Conservation (phyloP, 2,888 invertebrate species). For the Muscina levida region DNA sequence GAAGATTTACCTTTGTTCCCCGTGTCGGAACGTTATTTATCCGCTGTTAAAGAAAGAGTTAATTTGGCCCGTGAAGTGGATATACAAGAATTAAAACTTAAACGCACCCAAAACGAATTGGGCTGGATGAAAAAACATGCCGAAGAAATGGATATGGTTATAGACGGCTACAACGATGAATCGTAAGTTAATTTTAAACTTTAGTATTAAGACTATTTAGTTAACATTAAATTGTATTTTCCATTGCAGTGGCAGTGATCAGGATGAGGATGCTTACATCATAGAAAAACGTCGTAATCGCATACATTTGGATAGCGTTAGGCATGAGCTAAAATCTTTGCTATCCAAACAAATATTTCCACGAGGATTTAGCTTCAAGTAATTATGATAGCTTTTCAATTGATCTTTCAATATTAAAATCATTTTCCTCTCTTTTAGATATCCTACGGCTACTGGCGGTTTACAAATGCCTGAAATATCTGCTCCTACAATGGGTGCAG, state of each 20-base stretch:
- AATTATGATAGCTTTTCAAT: constrained; percentile 69
- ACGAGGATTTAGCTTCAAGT: constrained; percentile 84
- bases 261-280: constrained; percentile 77
- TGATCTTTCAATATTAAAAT: background rate
- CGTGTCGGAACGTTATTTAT: constrained; percentile 83
- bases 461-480: constrained; percentile 70
- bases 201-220: constrained; percentile 38
- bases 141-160: constrained; percentile 93
- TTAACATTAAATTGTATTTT: background rate
- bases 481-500: constrained; percentile 57
- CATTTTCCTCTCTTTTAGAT: constrained; percentile 72
- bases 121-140: constrained; percentile 94
- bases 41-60: constrained; percentile 87
- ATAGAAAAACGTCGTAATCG: constrained; percentile 77
- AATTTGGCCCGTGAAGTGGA: constrained; percentile 90
- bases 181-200: constrained; percentile 70
- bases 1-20: constrained; percentile 93
- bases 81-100: constrained; percentile 84
- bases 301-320: constrained; percentile 71
- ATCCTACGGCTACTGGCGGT: constrained; percentile 77
- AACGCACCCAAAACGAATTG: constrained; percentile 84
- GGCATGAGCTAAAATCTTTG: constrained; percentile 70
- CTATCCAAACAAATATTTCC: constrained; percentile 85
- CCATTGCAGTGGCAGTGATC: constrained; percentile 72
- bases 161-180: constrained; percentile 86